Evolutionary conservation across 2,113 vertebrate species (phyloP).

Genomic region (Monarcha castaneiventris): DNA sequence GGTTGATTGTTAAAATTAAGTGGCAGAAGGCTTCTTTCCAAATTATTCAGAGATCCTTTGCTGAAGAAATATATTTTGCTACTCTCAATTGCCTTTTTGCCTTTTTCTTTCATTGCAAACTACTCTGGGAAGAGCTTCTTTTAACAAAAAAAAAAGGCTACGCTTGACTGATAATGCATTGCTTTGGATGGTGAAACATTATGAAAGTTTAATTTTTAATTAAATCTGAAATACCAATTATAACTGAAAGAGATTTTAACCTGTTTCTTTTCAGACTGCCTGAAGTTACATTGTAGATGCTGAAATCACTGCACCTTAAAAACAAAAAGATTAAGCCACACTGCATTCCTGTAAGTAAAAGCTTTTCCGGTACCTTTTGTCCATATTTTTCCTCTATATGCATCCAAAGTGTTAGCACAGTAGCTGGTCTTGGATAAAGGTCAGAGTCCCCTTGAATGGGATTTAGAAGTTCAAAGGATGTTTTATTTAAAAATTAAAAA

Average conservation of each 20-base stretch:
- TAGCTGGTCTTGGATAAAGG: constrained; percentile 67
- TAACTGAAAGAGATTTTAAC: constrained; percentile 89
- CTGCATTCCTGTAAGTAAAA: constrained; percentile 79
- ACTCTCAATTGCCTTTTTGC: constrained; percentile 71
- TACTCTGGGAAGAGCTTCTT: constrained; percentile 75
- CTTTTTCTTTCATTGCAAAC: constrained; percentile 77
- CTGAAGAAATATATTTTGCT: constrained; percentile 70
- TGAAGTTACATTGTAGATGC: constrained; percentile 82
- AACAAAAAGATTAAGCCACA: constrained; percentile 78
- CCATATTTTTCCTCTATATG: constrained; percentile 61
- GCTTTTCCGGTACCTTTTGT: constrained; percentile 70
- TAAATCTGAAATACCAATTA: constrained; percentile 89
- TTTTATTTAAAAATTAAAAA: constrained; percentile 60
- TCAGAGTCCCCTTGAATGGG: constrained; percentile 67
- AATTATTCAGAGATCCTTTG: constrained; percentile 64
- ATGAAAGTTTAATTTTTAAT: constrained; percentile 91
- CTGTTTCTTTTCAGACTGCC: constrained; percentile 88
- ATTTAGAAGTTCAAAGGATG: constrained; percentile 67
- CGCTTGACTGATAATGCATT: constrained; percentile 86
- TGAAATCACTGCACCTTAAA: constrained; percentile 84
- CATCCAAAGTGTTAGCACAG: constrained; percentile 66
- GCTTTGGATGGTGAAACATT: constrained; percentile 88
- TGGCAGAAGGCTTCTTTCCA: constrained; percentile 48
- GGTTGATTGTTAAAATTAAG: constrained; percentile 68
- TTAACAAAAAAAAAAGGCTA: constrained; percentile 71